Base-by-base conservation (phyloP, 2,888 invertebrate species). In the Cosmia trapezina region DNA sequence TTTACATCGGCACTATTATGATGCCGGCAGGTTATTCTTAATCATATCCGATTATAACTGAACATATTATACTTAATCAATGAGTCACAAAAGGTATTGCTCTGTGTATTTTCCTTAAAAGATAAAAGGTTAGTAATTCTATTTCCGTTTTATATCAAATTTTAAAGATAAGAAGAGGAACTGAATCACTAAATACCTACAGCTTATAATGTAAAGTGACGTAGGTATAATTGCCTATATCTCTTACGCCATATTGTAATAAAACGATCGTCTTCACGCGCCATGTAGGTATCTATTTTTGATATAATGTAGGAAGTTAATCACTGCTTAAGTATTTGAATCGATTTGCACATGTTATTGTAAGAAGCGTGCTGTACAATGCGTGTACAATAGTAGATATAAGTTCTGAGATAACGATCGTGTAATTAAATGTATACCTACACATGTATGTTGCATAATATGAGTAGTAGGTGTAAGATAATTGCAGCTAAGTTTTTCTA, bases 301-400 rank as follows among this genome's bases (percentile, higher is more conserved):
- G 70, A 65, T 70, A 51, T 22, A 49, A 9, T 69, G 66, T 56
- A 76, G 60, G 51, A 73, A 77, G 76, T 70, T 76, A 85, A 79
- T 83, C 81, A 81, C 51, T 47, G 68, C 68, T 49, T 14, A 66
- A 62, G 65, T 54, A 82, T 83, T 73, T 72, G 49, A 65, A 81
- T 70, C 61, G 61, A 79, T 75, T 83, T 70, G 68, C 76, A 70
- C 67, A 78, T 73, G 70, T 75, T 62, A 54, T 73, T 64, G 47
- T 68, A 60, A 61, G 56, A 66, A 56, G 56, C 57, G 33, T 70
- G 54, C 28, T 49, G 11, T 45, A 57, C 43, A 41, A 60, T 70
- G 70, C 49, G 37, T 66, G 57, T 53, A 12, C n/a, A 64, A 37
- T 33, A 63, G 33, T 45, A 41, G 22, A 53, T 62, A 57, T 43